Conservation (phyloP, 2,113 vertebrate genomes). For the Symphodus melops region DNA sequence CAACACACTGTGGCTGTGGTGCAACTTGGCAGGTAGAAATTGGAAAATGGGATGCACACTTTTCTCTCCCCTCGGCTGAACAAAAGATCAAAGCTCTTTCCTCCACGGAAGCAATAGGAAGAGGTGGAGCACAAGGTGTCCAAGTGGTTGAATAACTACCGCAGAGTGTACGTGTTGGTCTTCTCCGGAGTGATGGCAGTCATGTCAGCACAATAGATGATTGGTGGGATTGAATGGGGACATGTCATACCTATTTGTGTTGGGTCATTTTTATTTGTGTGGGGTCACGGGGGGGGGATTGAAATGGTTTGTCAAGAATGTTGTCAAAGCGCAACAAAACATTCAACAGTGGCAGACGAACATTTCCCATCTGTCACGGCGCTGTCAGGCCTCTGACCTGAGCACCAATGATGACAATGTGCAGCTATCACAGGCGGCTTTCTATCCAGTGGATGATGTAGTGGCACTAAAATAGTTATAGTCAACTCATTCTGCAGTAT, state of each 20-base stretch:
- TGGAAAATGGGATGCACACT: constrained; percentile 79
- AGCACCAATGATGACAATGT: constrained; percentile 23
- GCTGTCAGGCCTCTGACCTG: constrained; percentile 63
- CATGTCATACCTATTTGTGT: constrained; percentile 74
- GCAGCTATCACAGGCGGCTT: constrained; percentile 21
- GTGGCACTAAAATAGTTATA: constrained; percentile 18
- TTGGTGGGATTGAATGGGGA: constrained; percentile 58
- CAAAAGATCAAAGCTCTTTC: constrained; percentile 78
- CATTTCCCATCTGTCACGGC: constrained; percentile 67
- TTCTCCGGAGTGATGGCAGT: constrained; percentile 50
- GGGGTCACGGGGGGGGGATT: constrained; percentile 60
- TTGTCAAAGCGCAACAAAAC: constrained; percentile 66
- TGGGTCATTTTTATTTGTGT: constrained; percentile 78
- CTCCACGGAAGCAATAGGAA: constrained; percentile 54
- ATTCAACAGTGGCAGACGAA: constrained; percentile 38
- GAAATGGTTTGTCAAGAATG: constrained; percentile 76
- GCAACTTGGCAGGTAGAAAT: constrained; percentile 83
- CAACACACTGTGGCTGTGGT: constrained; percentile 54
- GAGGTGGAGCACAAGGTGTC: constrained; percentile 74
- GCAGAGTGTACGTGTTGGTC: constrained; percentile 46
- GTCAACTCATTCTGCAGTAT: too few relatives aligned
- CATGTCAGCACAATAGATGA: constrained; percentile 67
- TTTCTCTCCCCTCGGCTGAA: constrained; percentile 70
- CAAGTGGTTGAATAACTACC: constrained; percentile 69
- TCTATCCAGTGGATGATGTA: neutral